Percentiles rank a stretch among this genome's conserved stretches.
phyloP scores from a whole-genome alignment of 2,797 vertebrate genomes.

The Dendrocincla fuliginosa region DNA sequence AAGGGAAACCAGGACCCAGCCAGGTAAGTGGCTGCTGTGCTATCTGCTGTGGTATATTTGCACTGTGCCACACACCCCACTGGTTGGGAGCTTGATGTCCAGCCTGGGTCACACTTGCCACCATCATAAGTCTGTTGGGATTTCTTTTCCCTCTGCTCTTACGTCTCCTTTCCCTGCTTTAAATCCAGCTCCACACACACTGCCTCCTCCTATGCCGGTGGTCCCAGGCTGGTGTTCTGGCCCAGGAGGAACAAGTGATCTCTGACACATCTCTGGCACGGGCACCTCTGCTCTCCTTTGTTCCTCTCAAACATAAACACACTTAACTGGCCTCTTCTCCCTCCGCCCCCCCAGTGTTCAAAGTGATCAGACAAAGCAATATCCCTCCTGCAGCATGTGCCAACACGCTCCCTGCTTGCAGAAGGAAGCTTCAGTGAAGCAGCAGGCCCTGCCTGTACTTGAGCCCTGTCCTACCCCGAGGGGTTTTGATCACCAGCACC shows the following conservation, averaged over 20 bases:
- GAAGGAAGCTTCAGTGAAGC: background rate
- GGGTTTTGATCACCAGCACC: background rate
- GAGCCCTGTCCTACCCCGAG: background rate
- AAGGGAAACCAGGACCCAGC: background rate
- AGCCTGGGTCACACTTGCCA: background rate
- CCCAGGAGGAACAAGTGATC: slow-evolving; percentile 44
- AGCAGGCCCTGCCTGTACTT: background rate
- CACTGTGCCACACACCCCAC: accelerated
- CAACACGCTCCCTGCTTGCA: background rate
- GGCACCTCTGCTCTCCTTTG: slow-evolving; percentile 18
- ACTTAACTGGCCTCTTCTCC: slow-evolving; percentile 50
- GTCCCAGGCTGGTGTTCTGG: slow-evolving; percentile 34
- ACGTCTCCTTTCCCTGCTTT: background rate
- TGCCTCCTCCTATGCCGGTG: slow-evolving; percentile 7
- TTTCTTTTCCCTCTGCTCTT: background rate
- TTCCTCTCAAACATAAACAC: slow-evolving; percentile 69
- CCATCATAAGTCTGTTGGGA: background rate
- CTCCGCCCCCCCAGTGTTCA: background rate
- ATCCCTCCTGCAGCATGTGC: slow-evolving; percentile 27
- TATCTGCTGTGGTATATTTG: background rate
- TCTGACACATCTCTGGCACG: slow-evolving; percentile 61
- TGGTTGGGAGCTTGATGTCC: background rate
- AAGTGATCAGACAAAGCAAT: background rate
- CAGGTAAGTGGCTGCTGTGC: accelerated
- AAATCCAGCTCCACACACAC: accelerated